Conservation (phyloP, 2,113 vertebrate species). For the Amazona guildingii region DNA sequence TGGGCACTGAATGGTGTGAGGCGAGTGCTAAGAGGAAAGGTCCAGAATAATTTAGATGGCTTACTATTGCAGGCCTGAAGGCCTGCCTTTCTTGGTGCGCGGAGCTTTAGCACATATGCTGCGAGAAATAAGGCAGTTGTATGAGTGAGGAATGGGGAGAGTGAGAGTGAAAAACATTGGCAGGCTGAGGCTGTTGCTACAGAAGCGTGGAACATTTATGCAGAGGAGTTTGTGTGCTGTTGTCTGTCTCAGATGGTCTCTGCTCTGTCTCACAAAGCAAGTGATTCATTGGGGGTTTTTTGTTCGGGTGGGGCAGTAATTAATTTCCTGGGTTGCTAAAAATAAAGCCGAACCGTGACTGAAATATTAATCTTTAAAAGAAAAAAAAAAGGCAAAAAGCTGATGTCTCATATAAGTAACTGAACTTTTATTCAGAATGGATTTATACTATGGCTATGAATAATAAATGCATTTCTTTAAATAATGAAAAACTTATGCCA, state of each 20-base stretch:
- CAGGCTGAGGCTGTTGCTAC: background rate
- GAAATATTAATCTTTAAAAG: background rate
- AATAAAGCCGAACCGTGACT: background rate
- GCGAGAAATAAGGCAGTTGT: background rate
- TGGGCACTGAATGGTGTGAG: background rate
- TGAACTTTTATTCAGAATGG: background rate
- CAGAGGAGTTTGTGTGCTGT: background rate
- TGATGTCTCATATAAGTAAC: background rate
- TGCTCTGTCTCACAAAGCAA: background rate
- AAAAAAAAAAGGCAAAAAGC: background rate
- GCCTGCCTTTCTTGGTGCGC: background rate
- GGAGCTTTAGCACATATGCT: background rate
- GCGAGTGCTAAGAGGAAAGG: background rate
- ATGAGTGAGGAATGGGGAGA: accelerated
- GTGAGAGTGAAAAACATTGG: background rate
- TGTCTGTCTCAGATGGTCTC: background rate
- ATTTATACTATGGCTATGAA: background rate
- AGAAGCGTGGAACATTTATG: background rate
- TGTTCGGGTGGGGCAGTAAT: background rate
- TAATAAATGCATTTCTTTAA: background rate
- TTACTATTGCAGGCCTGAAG: background rate
- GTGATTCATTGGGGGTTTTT: background rate
- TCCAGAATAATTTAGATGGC: background rate
- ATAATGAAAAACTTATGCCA: background rate
- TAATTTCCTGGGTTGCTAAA: slow-evolving; percentile 8